Evolutionary conservation across 2,888 invertebrate species (phyloP), one percentile per base, ranked within the genome.

Genomic region (Diaprepes abbreviatus): DNA sequence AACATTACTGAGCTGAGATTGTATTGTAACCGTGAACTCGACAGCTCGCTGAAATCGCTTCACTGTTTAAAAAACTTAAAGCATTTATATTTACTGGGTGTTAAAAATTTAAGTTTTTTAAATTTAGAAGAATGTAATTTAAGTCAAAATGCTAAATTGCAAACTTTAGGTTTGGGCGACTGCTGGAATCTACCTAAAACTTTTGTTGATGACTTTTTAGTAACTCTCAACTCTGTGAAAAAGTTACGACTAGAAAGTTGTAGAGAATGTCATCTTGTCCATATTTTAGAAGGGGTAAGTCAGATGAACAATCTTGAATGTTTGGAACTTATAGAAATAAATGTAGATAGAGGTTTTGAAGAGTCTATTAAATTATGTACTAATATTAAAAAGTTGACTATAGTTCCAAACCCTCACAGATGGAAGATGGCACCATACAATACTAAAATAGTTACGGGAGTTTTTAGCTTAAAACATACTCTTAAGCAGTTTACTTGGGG

Each of bases 11-110:
- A 64, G 14, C 17, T 69, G 12, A 48, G 28, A 24, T 17, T 69
- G 7, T 50, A 57, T 21, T 69, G 69, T 31, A 48, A 69, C 19
- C 17, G 69, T 2, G 58, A 64, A 38, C 3, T 64, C 24, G 24
- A 48, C 1, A 45, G 6, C 2, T 21, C 45, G 6, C 24, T 45
- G 19, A 45, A 59, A 17, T 58, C 48, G 3, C 28, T 50, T 28
- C 12, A 9, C 3, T 14, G 28, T 14, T 50, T 50, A 50, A 50
- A 16, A 40, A 63, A 54, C 7, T 40, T 63, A 16, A 21, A 35
- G n/a, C 43, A 43, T 31, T 31, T 59, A 9, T 45, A 24, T 45
- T n/a, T 59, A 31, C n/a, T 43, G 17, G 59, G 59, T 33, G 59
- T 59, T 16, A 59, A 40, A 43, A 59, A 59, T 17, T 43, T 59